Base-by-base conservation (phyloP, 2,113 vertebrate genomes). In the Macrotus californicus region DNA sequence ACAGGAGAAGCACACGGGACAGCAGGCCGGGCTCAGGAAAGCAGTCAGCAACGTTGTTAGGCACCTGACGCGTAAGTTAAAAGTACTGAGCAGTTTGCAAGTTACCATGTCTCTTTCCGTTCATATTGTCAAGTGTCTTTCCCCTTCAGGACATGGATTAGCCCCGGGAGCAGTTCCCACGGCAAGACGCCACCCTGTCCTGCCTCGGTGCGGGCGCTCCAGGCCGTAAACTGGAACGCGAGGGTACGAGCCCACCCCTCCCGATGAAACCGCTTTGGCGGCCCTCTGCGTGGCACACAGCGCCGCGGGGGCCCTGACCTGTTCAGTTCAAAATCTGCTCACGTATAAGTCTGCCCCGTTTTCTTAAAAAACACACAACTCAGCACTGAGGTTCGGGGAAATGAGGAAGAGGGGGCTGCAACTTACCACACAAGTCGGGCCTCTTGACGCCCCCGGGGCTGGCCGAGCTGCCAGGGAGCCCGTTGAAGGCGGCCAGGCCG, bases 341-440 rank as follows among this genome's bases (percentile, higher is more conserved):
- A 97, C 81, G 96, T 96, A 96, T 96, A 97, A 16, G 95, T 95
- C 94, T 96, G 96, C 94, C 97, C 95, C 18, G 73, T 48, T 81
- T 61, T 92, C 76, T 69, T 19, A 8, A 16, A 67, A 96, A 97
- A 96, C 94, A 96, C 97, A 98, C 97, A 93, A 96, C 97, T 98
- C 96, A 96, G 96, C 97, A 97, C 96, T 95, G 96, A 87, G 95
- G 95, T 96, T 97, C 97, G 96, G 98, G 98, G 97, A 98, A 98
- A 98, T 90, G 96, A 97, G 98, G 98, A 95, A 95, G 98, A 98
- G 97, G 96, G 92, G 94, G 98, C 98, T 98, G 98, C 98, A 98
- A 99, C 99, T 99, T 98, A 99, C 99, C 99, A 98, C 99, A 98
- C 98, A 99, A 99, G 98, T 99, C 99, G 97, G 99, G 98, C 99